Percentiles rank a stretch among this genome's conserved stretches.
These are phyloP conservation scores for Caenorhabditis doughertyi DNA, from an alignment of 2,888 invertebrate genomes.

Conservation along the genomic window DNA sequence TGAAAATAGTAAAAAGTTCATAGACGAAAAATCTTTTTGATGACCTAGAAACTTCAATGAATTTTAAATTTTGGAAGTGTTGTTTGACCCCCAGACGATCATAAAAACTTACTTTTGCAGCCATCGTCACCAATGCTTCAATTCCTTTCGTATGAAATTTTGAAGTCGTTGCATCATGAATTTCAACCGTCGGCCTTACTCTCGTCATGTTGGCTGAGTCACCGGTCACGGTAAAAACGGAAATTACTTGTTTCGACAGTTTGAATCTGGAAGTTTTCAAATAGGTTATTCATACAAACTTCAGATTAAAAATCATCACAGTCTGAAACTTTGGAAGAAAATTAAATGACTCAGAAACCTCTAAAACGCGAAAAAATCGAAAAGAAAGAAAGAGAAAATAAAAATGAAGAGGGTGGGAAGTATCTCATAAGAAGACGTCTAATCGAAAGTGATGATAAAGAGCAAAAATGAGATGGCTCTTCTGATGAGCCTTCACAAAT, in stretches of 20 bases:
- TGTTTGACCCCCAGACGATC: background rate
- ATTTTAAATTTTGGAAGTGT: background rate
- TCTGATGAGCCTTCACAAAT: constrained; percentile 35
- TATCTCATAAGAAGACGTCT: background rate
- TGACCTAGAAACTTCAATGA: constrained; percentile 11
- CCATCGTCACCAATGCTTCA: constrained; percentile 59
- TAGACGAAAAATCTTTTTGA: constrained; percentile 2
- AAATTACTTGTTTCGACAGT: constrained; percentile 45
- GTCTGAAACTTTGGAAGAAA: too few relatives aligned
- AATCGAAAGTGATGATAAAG: constrained; percentile 28
- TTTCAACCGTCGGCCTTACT: constrained; percentile 51
- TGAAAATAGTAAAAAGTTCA: constrained; percentile 16
- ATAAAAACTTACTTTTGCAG: constrained; percentile 37
- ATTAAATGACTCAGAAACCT: too few relatives aligned
- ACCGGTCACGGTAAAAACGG: constrained; percentile 50
- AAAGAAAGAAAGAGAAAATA: background rate
- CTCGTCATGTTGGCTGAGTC: constrained; percentile 42
- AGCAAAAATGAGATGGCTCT: constrained; percentile 24
- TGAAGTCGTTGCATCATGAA: constrained; percentile 44
- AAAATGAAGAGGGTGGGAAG: constrained; percentile 1
- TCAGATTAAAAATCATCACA: too few relatives aligned
- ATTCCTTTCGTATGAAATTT: constrained; percentile 63
- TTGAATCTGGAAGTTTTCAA: constrained; percentile 46
- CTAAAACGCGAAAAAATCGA: too few relatives aligned
- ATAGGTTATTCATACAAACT: too few relatives aligned